phyloP scores from a whole-genome alignment of 2,888 invertebrate species.

The Drosophila pseudotakahashii region DNA sequence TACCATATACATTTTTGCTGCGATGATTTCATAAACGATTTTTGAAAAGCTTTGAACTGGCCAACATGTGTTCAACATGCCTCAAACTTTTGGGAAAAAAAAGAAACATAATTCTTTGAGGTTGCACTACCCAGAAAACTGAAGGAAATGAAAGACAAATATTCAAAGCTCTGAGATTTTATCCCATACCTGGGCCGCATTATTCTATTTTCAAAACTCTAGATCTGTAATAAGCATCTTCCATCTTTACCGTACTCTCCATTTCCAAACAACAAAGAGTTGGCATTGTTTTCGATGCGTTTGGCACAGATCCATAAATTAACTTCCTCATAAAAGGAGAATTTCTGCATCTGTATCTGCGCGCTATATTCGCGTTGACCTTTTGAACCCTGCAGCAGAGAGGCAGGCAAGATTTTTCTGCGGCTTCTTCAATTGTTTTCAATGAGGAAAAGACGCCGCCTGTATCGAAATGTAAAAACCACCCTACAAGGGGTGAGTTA shows the following conservation, averaged over 20 bases:
- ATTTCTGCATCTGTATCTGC: constrained; percentile 8
- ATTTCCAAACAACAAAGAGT: constrained; percentile 38
- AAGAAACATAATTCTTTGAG: constrained; percentile 5
- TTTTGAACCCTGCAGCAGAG: constrained; percentile 48
- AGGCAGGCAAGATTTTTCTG: constrained; percentile 17
- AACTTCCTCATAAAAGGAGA: constrained; percentile 25
- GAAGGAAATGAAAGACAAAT: constrained; percentile 4
- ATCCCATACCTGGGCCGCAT: neutral
- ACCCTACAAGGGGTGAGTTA: constrained; percentile 47
- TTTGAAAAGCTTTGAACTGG: constrained; percentile 31
- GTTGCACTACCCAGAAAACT: too few species aligned
- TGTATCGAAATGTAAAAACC: constrained; percentile 21
- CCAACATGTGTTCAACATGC: constrained; percentile 66
- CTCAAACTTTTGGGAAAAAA: neutral
- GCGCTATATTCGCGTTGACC: constrained; percentile 35
- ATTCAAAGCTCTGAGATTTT: neutral
- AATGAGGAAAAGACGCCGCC: constrained; percentile 21
- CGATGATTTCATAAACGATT: constrained; percentile 27
- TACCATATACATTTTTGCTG: neutral
- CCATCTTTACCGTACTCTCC: neutral
- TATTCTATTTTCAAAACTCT: too few species aligned
- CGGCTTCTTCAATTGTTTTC: constrained; percentile 33
- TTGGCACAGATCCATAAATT: constrained; percentile 21
- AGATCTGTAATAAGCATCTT: neutral
- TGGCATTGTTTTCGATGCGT: constrained; percentile 47